These are phyloP conservation scores for Puffinus mauretanicus DNA, from an alignment of 2,113 vertebrate genomes.

Conservation along the genomic window DNA sequence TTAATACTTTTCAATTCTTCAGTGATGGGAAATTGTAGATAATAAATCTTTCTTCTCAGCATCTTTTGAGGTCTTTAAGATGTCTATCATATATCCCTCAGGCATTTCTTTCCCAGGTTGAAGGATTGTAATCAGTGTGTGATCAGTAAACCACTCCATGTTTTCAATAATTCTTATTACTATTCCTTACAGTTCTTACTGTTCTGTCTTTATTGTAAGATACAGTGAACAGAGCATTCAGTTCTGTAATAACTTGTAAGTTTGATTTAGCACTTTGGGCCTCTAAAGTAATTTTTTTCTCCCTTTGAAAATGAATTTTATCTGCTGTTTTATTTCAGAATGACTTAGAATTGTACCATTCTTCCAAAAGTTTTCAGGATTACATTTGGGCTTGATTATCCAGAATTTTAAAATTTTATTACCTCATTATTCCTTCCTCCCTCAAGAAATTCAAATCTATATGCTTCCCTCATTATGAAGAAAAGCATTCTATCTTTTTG, in stretches of 20 bases:
- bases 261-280: background rate
- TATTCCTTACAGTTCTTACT: background rate
- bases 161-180: background rate
- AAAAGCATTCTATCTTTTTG: background rate
- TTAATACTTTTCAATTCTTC: background rate
- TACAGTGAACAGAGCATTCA: background rate
- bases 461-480: background rate
- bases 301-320: background rate
- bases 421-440: background rate
- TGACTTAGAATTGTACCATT: background rate
- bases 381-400: background rate
- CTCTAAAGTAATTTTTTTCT: background rate
- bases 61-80: background rate
- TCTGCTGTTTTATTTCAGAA: background rate
- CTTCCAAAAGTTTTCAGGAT: background rate
- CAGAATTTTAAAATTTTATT: background rate
- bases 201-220: background rate
- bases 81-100: background rate
- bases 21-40: background rate
- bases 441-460: background rate
- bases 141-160: background rate
- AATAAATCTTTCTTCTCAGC: background rate
- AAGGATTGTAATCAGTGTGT: background rate
- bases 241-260: background rate
- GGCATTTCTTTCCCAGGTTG: background rate